Percentiles rank a stretch among this genome's conserved stretches.
Conservation (phyloP, 2,797 vertebrate species). For the Muscicapa comitata region DNA sequence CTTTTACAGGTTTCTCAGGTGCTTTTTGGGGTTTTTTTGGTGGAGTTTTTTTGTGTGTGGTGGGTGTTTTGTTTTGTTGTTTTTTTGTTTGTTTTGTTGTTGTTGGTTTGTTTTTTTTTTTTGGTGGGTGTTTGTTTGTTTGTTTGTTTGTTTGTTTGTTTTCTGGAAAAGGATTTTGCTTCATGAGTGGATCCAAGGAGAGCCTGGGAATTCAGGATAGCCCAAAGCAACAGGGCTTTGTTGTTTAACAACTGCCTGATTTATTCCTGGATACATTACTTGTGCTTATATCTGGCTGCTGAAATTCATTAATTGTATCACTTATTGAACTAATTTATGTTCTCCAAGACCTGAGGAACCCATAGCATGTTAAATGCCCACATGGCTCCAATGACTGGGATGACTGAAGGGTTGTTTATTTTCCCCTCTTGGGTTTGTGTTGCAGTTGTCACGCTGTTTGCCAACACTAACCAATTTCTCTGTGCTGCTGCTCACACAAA, state of each 20-base stretch:
- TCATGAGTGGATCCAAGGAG: not conserved
- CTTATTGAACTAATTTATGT: conserved; percentile 43
- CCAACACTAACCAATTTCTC: conserved; percentile 38
- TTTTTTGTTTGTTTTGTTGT: too few relatives aligned
- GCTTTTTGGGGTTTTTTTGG: too few relatives aligned
- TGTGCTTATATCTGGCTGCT: not conserved
- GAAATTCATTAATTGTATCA: conserved; percentile 47
- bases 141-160: not conserved
- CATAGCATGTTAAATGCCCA: conserved; percentile 41
- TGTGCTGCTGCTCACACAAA: not conserved
- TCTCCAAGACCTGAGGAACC: not conserved
- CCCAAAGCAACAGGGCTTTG: not conserved
- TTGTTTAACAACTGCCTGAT: not conserved
- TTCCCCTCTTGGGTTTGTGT: conserved; percentile 55
- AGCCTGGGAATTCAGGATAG: not conserved
- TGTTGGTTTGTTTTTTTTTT: too few relatives aligned
- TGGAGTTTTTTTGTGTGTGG: not conserved
- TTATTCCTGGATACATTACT: conserved; percentile 15
- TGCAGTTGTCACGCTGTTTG: conserved; percentile 50
- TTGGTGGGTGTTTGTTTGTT: too few relatives aligned
- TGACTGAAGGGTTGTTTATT: conserved; percentile 57
- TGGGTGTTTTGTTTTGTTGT: too few relatives aligned
- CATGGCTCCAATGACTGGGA: conserved; percentile 38
- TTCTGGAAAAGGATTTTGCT: not conserved
- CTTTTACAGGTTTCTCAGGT: not conserved